A percentile compares a stretch with the other conserved stretches of the same genome.
Conservation (phyloP, 1,140 invertebrate species). For the Fopius arisanus region DNA sequence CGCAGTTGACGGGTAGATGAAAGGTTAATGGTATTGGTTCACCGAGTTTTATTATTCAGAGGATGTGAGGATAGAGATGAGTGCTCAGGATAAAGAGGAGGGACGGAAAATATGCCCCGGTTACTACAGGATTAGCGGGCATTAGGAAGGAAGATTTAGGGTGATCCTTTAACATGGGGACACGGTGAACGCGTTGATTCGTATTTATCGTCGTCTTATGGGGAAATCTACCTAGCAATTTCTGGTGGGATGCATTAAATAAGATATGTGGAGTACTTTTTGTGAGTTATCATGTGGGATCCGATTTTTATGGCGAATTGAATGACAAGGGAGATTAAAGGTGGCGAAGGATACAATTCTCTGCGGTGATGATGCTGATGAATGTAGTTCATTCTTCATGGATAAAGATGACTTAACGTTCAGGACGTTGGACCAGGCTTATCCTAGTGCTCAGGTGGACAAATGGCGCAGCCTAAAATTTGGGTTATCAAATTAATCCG, state of each 20-base stretch:
- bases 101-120: constrained; percentile 55
- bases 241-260: neutral
- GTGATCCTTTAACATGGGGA: constrained; percentile 39
- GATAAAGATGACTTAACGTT: no score
- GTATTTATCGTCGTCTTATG: constrained; percentile 44
- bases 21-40: neutral
- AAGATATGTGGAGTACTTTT: neutral
- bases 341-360: no score
- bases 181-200: constrained; percentile 54
- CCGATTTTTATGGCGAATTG: neutral
- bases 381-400: no score
- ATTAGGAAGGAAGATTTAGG: constrained; percentile 56
- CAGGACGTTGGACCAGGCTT: no score
- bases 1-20: no score
- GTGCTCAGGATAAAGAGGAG: constrained; percentile 28
- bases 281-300: neutral
- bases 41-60: constrained; percentile 18
- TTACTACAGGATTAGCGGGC: constrained; percentile 57
- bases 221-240: constrained; percentile 8
- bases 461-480: no score
- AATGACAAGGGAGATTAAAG: neutral
- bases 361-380: no score
- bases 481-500: no score
- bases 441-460: no score
- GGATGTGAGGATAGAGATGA: constrained; percentile 37